Conservation (phyloP, 1,140 invertebrate genomes). For the Mya arenaria region DNA sequence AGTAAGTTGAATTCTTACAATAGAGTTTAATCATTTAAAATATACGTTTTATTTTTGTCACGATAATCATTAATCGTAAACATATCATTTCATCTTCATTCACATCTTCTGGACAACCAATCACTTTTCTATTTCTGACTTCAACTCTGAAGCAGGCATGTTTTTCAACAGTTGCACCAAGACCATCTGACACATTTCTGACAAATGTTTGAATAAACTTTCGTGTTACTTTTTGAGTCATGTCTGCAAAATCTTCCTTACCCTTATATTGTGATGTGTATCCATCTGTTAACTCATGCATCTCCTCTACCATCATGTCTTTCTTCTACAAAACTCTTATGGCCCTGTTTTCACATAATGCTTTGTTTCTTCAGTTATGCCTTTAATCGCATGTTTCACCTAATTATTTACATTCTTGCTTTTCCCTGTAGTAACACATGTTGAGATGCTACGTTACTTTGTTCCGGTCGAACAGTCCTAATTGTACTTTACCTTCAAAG, state of each 20-base stretch:
- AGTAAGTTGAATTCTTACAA: too few species aligned
- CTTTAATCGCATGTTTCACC: constrained; percentile 54
- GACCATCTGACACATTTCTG: constrained; percentile 60
- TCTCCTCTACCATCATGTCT: constrained; percentile 24
- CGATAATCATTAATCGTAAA: too few species aligned
- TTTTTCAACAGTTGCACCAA: constrained; percentile 59
- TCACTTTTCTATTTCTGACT: constrained; percentile 34
- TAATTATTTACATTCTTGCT: constrained; percentile 34
- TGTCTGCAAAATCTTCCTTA: constrained; percentile 56
- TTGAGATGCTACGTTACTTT: constrained; percentile 53
- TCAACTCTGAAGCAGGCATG: constrained; percentile 2
- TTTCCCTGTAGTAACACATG: constrained; percentile 55
- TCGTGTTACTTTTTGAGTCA: constrained; percentile 31
- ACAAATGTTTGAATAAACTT: constrained; percentile 53
- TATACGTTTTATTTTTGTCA: too few species aligned
- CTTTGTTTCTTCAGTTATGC: constrained; percentile 54
- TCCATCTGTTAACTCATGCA: constrained; percentile 61
- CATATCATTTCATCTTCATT: background rate
- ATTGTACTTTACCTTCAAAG: constrained; percentile 54
- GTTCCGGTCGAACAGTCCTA: constrained; percentile 42
- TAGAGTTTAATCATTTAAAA: too few species aligned
- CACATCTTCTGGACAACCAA: constrained; percentile 37
- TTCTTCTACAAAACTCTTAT: constrained; percentile 6
- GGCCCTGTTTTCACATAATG: constrained; percentile 51
- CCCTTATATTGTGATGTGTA: constrained; percentile 50